phyloP scores from a whole-genome alignment of 2,113 vertebrate species.

The Oryzias woworae region DNA sequence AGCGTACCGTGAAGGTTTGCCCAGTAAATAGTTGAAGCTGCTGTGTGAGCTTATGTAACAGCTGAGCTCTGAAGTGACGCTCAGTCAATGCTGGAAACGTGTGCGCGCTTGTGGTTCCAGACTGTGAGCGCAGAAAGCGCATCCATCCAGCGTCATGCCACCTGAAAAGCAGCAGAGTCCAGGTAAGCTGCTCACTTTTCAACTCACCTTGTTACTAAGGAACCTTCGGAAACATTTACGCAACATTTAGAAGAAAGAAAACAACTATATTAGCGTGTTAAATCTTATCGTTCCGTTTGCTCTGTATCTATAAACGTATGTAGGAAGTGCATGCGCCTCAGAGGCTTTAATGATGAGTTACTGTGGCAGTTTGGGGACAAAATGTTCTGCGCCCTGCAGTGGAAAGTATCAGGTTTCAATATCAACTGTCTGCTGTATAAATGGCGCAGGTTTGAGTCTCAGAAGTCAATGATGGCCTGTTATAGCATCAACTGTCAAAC shows the following conservation, averaged over 20 bases:
- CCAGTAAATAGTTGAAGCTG: not conserved
- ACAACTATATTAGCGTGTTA: not conserved
- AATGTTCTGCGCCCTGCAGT: not conserved
- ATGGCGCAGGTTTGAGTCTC: not conserved
- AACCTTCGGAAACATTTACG: no score
- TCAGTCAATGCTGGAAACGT: no score
- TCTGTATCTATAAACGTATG: no score
- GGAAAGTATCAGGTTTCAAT: not conserved
- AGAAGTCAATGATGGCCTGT: not conserved
- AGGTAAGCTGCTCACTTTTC: constrained; percentile 20
- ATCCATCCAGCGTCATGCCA: constrained; percentile 25
- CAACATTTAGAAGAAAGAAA: no score
- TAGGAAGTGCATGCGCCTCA: not conserved
- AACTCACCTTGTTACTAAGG: not conserved
- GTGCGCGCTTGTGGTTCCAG: not conserved
- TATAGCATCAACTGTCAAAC: not conserved
- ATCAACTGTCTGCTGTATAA: no score
- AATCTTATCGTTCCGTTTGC: not conserved
- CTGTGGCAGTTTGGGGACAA: not conserved
- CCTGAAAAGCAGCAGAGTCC: not conserved
- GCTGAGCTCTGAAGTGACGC: not conserved
- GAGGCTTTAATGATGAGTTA: not conserved
- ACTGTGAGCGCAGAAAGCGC: not conserved
- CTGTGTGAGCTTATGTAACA: not conserved
- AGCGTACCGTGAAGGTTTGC: not conserved